Conservation (phyloP, 2,113 vertebrate species). For the Colinus virginianus region DNA sequence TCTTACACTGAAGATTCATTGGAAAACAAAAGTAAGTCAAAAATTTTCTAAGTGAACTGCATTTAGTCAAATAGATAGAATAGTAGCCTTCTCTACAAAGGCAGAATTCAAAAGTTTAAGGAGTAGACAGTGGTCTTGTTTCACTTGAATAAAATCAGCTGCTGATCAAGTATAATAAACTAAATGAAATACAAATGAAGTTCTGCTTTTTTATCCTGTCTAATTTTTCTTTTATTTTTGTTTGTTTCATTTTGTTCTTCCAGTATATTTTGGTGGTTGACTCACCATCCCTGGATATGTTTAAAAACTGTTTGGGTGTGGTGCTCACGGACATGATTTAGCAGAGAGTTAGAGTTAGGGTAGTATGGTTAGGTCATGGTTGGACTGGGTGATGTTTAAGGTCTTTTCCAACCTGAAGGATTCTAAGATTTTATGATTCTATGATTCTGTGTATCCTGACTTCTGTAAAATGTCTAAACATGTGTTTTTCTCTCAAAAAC, state of each 20-base stretch:
- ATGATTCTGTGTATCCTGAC: not conserved
- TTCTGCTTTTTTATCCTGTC: rapidly evolving
- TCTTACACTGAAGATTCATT: not conserved
- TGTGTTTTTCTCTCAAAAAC: not conserved
- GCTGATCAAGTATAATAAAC: not conserved
- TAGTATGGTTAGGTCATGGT: no score
- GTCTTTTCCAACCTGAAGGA: no score
- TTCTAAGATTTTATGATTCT: no score
- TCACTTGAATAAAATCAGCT: not conserved
- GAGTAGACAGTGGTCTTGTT: not conserved
- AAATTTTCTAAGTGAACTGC: not conserved
- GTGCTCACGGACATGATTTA: no score
- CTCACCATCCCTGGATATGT: no score
- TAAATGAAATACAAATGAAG: not conserved
- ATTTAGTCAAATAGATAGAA: not conserved
- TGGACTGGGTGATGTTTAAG: no score
- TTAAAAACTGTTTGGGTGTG: no score
- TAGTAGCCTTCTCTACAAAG: not conserved
- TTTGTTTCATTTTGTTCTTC: not conserved
- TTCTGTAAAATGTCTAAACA: not conserved
- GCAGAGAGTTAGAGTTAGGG: no score
- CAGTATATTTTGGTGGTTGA: not conserved
- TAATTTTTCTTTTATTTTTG: not conserved
- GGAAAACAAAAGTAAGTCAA: not conserved
- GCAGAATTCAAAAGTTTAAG: not conserved